Conservation (phyloP, 2,797 vertebrate genomes). For the Alosa sapidissima region DNA sequence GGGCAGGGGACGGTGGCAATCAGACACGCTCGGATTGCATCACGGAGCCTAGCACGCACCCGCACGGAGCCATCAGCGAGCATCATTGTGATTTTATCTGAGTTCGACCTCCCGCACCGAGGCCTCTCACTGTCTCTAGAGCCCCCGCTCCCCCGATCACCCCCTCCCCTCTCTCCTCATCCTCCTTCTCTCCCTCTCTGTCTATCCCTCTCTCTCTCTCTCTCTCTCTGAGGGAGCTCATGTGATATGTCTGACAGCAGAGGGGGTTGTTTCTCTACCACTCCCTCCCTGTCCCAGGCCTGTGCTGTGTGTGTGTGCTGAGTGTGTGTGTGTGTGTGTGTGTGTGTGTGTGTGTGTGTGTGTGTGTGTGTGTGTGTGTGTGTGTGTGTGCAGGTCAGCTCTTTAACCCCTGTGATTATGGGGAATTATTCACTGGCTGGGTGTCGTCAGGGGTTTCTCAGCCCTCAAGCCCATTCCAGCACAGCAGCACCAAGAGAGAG, state of each 20-base stretch:
- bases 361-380: conserved; percentile 38
- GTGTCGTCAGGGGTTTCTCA: conserved; percentile 14
- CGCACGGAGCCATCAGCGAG: conserved; percentile 55
- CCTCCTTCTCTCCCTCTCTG: neutral
- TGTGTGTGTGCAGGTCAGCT: conserved; percentile 36
- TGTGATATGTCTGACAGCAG: conserved; percentile 54
- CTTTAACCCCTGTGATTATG: conserved; percentile 57
- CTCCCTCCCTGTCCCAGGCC: conserved; percentile 2
- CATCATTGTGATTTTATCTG: conserved; percentile 72
- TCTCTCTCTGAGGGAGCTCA: neutral
- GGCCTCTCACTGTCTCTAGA: conserved; percentile 11
- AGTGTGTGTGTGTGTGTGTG: conserved; percentile 15
- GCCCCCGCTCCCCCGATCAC: neutral
- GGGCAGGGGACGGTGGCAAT: conserved; percentile 43
- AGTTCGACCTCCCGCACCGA: conserved; percentile 35
- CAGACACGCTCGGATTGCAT: conserved; percentile 61
- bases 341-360: conserved; percentile 30
- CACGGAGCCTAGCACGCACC: conserved; percentile 39
- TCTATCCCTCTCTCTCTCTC: neutral
- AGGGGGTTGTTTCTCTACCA: conserved; percentile 56
- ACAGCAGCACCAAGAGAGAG: neutral
- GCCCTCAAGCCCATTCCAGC: neutral
- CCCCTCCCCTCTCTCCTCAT: conserved; percentile 19
- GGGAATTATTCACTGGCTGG: conserved; percentile 47
- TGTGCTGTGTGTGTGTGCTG: neutral